Conservation (phyloP, 2,113 vertebrate species). For the Corythoichthys intestinalis region DNA sequence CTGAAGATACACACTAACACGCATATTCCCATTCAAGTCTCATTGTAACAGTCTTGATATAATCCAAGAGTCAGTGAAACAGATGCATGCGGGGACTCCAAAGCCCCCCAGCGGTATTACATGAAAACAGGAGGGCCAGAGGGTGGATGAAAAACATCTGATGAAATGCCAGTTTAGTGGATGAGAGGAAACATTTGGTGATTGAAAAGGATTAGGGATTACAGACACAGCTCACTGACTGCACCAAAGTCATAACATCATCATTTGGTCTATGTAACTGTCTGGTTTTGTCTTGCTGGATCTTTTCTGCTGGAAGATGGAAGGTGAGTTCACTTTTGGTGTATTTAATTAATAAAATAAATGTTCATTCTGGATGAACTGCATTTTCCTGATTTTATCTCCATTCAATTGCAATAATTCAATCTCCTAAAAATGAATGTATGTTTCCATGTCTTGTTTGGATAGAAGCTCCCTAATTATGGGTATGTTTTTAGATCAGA, state of each 20-base stretch:
- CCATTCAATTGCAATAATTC: too few species aligned
- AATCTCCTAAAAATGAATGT: too few species aligned
- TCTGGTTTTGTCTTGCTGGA: neutral
- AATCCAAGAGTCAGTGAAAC: slow-evolving; percentile 26
- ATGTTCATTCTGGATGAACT: neutral
- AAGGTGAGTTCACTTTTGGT: slow-evolving; percentile 23
- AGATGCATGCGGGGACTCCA: slow-evolving; percentile 1
- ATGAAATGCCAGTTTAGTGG: slow-evolving; percentile 28
- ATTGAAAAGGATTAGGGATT: slow-evolving; percentile 60
- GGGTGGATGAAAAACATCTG: slow-evolving; percentile 23
- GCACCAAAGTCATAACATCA: slow-evolving; percentile 15
- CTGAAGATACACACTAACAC: neutral
- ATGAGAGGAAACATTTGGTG: slow-evolving; percentile 46
- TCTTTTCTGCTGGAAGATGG: neutral
- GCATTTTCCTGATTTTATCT: too few species aligned
- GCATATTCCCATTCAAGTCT: neutral
- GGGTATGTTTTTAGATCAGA: too few species aligned
- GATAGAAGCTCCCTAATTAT: too few species aligned
- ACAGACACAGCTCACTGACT: slow-evolving; percentile 32
- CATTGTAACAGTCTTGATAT: slow-evolving; percentile 17
- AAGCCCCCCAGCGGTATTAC: slow-evolving; percentile 11
- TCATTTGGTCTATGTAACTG: slow-evolving; percentile 1
- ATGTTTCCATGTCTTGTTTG: too few species aligned
- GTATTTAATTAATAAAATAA: neutral
- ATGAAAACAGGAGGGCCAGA: neutral